Conservation (phyloP, 2,888 invertebrate species). For the Plagodis pulveraria region DNA sequence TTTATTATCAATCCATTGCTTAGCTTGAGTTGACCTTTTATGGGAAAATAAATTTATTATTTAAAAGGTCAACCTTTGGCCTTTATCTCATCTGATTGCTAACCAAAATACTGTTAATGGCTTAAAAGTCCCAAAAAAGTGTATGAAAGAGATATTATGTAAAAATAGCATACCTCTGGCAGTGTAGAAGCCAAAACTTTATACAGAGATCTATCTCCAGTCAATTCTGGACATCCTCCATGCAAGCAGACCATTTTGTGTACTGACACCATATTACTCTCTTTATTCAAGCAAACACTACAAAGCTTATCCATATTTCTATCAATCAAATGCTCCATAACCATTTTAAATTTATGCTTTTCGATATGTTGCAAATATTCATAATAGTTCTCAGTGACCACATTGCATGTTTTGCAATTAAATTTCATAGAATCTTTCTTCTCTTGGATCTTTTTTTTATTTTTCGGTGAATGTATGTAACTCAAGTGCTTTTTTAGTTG, state of each 20-base stretch:
- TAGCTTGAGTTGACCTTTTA: too few relatives aligned
- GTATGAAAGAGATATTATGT: too few relatives aligned
- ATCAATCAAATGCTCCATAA: constrained; percentile 61
- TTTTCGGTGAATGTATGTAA: constrained; percentile 4
- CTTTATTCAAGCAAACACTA: constrained; percentile 63
- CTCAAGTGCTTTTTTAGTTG: constrained; percentile 59
- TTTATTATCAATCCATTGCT: too few relatives aligned
- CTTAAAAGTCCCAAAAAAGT: too few relatives aligned
- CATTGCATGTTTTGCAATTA: constrained; percentile 61
- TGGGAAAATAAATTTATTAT: too few relatives aligned
- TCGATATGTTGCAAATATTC: constrained; percentile 69
- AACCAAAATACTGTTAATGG: too few relatives aligned
- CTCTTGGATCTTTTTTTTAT: neutral
- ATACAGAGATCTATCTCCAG: constrained; percentile 60
- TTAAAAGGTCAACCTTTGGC: too few relatives aligned
- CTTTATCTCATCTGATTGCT: too few relatives aligned
- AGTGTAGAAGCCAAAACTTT: constrained; percentile 61
- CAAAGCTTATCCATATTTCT: constrained; percentile 63
- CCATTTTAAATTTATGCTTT: constrained; percentile 70
- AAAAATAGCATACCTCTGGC: constrained; percentile 63
- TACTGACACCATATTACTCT: constrained; percentile 49
- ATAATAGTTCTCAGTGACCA: constrained; percentile 44
- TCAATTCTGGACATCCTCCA: constrained; percentile 67
- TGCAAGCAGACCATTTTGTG: constrained; percentile 60
- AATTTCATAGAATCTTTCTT: constrained; percentile 40